Evolutionary conservation across 2,797 vertebrate genomes (phyloP), one percentile per base, ranked within the genome.

Genomic region (Orientallactaga sibirica): DNA sequence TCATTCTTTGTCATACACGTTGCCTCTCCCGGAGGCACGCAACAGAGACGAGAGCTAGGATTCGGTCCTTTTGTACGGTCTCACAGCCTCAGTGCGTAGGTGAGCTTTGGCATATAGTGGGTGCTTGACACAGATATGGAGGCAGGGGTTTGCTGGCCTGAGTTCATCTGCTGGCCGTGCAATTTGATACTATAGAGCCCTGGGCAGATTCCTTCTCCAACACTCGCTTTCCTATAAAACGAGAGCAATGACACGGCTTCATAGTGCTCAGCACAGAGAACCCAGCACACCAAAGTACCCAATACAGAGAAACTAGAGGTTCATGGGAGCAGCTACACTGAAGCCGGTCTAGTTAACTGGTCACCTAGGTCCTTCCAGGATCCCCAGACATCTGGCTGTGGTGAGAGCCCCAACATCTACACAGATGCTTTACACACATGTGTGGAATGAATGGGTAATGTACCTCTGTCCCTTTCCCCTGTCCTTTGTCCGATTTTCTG

Each of bases 41-140:
- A 79, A 79, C 1, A 25, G n/a, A 83, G 68, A 88, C 2, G 24
- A 89, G 6, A 9, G 1, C 62, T 55, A 29, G 11, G 7, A 73
- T 24, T 84, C 41, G 67, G 67, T 27, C 11, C n/a, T n/a, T 58
- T 90, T 52, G 62, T 58, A 89, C 89, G 71, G 37, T 55, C 41
- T 66, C 74, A 37, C 1, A 29, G 25, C 19, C 52, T 77, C 48
- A 43, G 14, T 0, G 2, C 90, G 55, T 70, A 66, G 66, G 55
- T 74, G 20, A 15, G 66, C n/a, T 29, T 87, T 78, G 77, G 74
- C 37, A 29, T 5, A 16, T 7, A 67, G 20, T 62, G 33, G 52
- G 41, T 92, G 64, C 82, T 86, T 70, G 76, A 62, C 75, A 90
- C 48, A 83, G 85, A 48, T 22, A 0, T n/a, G n/a, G 75, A 95